phyloP scores from a whole-genome alignment of 2,113 vertebrate species.

The Heliornis fulica region DNA sequence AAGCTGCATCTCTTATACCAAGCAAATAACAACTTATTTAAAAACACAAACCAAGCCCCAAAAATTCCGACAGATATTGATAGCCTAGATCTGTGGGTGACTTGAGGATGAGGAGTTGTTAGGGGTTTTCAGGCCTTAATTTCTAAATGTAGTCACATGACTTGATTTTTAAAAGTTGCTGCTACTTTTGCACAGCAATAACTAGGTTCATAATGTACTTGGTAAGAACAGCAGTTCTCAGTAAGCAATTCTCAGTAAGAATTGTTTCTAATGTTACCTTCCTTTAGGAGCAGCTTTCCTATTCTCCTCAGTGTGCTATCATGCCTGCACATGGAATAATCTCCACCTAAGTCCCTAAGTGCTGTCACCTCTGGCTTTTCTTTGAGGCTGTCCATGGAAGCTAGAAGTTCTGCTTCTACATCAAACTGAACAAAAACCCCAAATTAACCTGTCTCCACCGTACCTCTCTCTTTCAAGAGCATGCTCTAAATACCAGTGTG shows the following conservation, averaged over 20 bases:
- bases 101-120: background rate
- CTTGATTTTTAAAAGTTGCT: background rate
- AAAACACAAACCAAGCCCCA: background rate
- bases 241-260: too few species aligned
- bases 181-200: background rate
- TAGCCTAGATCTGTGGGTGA: background rate
- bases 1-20: background rate
- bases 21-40: background rate
- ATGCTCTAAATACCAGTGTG: background rate
- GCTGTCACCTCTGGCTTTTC: background rate
- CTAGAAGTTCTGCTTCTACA: background rate
- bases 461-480: background rate
- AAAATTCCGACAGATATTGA: background rate
- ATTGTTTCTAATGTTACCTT: background rate
- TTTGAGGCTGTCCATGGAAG: background rate
- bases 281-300: background rate
- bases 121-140: background rate
- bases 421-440: background rate
- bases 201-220: background rate
- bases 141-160: background rate
- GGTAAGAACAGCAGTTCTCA: background rate
- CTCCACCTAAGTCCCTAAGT: background rate
- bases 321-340: background rate
- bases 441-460: background rate
- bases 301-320: background rate